Base-by-base conservation (phyloP, 1,140 invertebrate genomes). In the Agrilus planipennis region DNA sequence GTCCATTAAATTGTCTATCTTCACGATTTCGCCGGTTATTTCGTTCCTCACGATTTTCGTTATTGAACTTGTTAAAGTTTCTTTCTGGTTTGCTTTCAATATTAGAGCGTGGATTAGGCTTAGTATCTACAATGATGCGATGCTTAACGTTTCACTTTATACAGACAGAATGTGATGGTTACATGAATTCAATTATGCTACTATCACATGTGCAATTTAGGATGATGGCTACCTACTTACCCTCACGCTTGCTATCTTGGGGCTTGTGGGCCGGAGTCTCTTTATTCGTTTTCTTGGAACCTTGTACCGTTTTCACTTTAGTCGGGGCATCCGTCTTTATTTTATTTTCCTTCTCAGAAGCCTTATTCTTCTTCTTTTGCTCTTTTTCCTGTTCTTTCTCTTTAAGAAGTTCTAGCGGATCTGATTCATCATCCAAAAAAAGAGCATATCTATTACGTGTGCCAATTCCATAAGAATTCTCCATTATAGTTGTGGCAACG, bases 391-490 rank as follows among this genome's bases (percentile, higher is more conserved):
- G 74, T 66, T 84, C 81, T 62, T 78, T 76, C 53, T 77, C 73
- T 71, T 82, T 79, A 58, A 89, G 65, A 61, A 84, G 79, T 72
- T 92, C 88, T 62, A 89, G 73, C 48, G 86, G 86, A 75, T 93
- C 89, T 61, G 78, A 74, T 67, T 89, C 84, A 59, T 85, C 81
- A 62, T 79, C 73, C 62, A 90, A 76, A 65, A 90, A 89, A 65
- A 92, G 76, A 65, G 79, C 83, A 70, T 88, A 94, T 71, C 90
- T 84, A 72, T 95, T 95, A 57, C 77, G 78, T 49, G 89, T 79
- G 52, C 84, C 84, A 64, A 91, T 85, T 62, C 86, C 90, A 76
- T 93, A 94, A 58, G 80, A 73, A 71, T 81, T 85, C 71, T 92
- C 89, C 89, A 94, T 94, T 44, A 45, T 53, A 41, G 31, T 47